phyloP scores from a whole-genome alignment of 2,113 vertebrate genomes.

The Mustela lutreola region DNA sequence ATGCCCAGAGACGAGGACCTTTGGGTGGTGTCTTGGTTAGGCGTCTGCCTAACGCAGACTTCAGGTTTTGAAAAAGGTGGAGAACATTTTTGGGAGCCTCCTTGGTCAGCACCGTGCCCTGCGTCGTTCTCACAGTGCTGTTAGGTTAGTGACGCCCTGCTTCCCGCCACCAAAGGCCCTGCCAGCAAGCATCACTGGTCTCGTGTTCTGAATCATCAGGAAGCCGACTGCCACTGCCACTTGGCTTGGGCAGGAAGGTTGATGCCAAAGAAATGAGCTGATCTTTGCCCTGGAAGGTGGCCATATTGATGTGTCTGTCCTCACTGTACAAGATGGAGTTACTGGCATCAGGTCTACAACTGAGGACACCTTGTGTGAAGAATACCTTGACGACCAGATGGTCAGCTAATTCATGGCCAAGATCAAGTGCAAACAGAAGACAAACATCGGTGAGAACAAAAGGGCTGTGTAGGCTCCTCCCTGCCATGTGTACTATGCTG shows the following conservation, averaged over 20 bases:
- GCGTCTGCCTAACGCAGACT: background rate
- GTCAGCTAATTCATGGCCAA: slow-evolving; percentile 91
- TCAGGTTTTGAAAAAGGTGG: slow-evolving; percentile 88
- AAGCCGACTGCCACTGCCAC: slow-evolving; percentile 86
- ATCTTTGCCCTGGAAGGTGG: slow-evolving; percentile 93
- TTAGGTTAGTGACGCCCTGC: slow-evolving; percentile 85
- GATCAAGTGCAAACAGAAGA: slow-evolving; percentile 92
- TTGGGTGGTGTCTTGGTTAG: background rate
- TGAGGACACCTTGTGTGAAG: slow-evolving; percentile 89
- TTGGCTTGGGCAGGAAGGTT: slow-evolving; percentile 84
- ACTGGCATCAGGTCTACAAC: slow-evolving; percentile 89
- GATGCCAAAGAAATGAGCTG: slow-evolving; percentile 91
- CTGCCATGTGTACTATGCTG: slow-evolving; percentile 80
- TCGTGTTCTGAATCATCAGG: slow-evolving; percentile 82
- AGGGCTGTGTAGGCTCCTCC: slow-evolving; percentile 87
- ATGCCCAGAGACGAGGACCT: background rate
- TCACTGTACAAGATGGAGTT: slow-evolving; percentile 90
- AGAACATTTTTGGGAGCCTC: slow-evolving; percentile 88
- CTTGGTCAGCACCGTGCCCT: slow-evolving; percentile 87
- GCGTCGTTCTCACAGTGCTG: slow-evolving; percentile 83
- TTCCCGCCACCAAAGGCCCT: slow-evolving; percentile 86
- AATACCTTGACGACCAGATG: slow-evolving; percentile 91
- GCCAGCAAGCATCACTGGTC: slow-evolving; percentile 83
- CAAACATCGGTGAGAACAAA: slow-evolving; percentile 91
- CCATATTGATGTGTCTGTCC: slow-evolving; percentile 88